Evolutionary conservation across 2,888 invertebrate species (phyloP).

Genomic region (Lasius fuliginosus): DNA sequence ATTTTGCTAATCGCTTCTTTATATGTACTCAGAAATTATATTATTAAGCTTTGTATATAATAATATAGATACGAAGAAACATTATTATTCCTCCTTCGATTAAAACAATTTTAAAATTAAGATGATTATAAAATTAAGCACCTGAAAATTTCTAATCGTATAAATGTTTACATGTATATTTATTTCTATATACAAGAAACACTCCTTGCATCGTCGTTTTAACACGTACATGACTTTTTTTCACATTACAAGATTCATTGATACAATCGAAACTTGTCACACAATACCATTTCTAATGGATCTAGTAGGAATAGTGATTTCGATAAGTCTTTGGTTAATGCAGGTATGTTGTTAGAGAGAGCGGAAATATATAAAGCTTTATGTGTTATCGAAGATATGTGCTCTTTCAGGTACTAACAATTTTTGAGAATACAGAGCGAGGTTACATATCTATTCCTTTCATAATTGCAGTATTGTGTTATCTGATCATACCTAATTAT

Average conservation of each 20-base stretch:
- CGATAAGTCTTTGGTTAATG: neutral
- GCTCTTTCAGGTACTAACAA: conserved; percentile 7
- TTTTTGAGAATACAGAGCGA: neutral
- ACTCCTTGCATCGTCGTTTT: neutral
- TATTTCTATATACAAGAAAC: neutral
- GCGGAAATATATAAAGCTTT: neutral
- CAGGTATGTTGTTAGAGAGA: conserved; percentile 16
- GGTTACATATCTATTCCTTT: neutral
- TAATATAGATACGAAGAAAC: neutral
- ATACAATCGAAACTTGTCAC: conserved; percentile 6
- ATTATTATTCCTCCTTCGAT: neutral
- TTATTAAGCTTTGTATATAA: neutral
- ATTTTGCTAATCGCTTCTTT: neutral
- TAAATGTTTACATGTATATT: neutral
- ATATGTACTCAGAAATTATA: neutral
- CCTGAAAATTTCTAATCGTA: neutral
- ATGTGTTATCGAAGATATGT: neutral
- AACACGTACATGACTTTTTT: neutral
- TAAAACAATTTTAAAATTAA: neutral
- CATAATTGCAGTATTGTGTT: rapidly evolving
- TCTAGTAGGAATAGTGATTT: neutral
- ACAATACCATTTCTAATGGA: conserved; percentile 29
- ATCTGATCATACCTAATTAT: conserved; percentile 4
- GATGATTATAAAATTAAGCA: neutral
- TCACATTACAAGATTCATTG: conserved; percentile 32